Conservation (phyloP, 2,797 vertebrate species). For the Poecilia picta region DNA sequence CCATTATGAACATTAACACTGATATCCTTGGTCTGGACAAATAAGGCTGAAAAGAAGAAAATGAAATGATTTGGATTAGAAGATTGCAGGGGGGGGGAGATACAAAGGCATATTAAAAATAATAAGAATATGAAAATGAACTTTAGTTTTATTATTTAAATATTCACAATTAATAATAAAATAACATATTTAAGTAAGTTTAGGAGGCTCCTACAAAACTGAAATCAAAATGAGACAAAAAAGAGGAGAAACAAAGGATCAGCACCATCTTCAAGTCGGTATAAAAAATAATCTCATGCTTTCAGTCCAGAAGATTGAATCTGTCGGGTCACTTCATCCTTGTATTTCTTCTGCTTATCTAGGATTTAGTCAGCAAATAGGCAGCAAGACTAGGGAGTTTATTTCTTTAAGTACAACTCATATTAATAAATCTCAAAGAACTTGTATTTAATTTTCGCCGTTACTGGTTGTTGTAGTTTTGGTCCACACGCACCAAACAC, state of each 20-base stretch:
- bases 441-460: not conserved
- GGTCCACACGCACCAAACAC: constrained; percentile 17
- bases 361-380: not conserved
- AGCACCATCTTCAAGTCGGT: constrained; percentile 10
- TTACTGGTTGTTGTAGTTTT: not conserved
- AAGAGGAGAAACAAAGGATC: constrained; percentile 9
- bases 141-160: not conserved
- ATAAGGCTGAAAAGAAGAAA: not conserved
- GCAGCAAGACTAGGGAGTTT: not conserved
- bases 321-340: not conserved
- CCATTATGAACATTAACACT: not conserved
- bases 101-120: not conserved
- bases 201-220: not conserved
- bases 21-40: not conserved
- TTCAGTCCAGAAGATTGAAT: not conserved
- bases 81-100: not conserved
- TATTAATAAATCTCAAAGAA: not conserved
- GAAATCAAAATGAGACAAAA: constrained; percentile 18
- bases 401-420: not conserved
- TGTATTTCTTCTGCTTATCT: not conserved
- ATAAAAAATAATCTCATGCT: not conserved
- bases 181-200: not conserved
- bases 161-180: not conserved
- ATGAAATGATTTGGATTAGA: not conserved
- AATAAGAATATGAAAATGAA: not conserved